These are phyloP conservation scores for Volucella bombylans DNA, from an alignment of 2,888 invertebrate genomes.

Conservation along the genomic window DNA sequence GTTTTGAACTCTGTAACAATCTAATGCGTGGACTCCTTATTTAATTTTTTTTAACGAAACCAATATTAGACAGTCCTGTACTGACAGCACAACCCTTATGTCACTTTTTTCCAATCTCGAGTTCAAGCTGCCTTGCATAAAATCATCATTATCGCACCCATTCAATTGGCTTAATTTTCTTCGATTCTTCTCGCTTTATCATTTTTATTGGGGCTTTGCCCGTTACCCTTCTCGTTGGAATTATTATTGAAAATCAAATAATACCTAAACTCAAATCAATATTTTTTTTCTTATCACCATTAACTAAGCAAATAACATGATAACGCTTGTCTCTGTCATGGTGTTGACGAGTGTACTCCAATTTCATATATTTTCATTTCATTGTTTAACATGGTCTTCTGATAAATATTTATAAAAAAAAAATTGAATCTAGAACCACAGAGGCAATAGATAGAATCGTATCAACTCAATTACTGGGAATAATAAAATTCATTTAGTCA, in stretches of 20 bases:
- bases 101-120: not conserved
- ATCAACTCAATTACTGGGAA: conserved; percentile 40
- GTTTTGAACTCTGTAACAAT: too few relatives aligned
- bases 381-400: conserved; percentile 40
- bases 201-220: conserved; percentile 14
- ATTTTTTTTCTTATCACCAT: conserved; percentile 54
- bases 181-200: conserved; percentile 2
- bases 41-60: too few relatives aligned
- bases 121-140: not conserved
- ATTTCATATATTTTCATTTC: conserved; percentile 9
- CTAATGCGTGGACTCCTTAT: too few relatives aligned
- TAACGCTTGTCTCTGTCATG: conserved; percentile 56
- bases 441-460: conserved; percentile 18
- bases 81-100: too few relatives aligned
- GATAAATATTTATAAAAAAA: conserved; percentile 24
- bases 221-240: conserved; percentile 14
- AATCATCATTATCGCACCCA: not conserved
- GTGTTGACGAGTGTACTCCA: conserved; percentile 23
- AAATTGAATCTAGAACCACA: not conserved
- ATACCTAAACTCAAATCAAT: conserved; percentile 64
- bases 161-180: not conserved
- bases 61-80: too few relatives aligned
- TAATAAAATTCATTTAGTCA: conserved; percentile 33
- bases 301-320: conserved; percentile 61
- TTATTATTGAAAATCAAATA: conserved; percentile 43